Evolutionary conservation across 2,797 vertebrate genomes (phyloP).

Genomic region (Malurus leucopterus): DNA sequence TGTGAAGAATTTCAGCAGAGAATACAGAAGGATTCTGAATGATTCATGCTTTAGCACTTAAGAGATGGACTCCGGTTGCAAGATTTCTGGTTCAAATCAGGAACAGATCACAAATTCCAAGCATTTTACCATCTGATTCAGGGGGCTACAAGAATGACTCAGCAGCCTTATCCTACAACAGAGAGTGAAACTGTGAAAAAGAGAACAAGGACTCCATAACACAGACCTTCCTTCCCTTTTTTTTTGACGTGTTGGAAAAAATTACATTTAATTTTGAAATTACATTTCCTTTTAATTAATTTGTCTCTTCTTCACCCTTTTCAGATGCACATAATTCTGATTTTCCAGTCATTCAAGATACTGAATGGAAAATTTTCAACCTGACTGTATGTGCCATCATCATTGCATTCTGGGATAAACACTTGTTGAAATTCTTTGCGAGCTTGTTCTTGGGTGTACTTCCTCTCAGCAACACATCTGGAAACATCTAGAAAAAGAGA

Average conservation of each 20-base stretch:
- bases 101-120: constrained; percentile 25
- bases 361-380: constrained; percentile 63
- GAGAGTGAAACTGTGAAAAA: neutral
- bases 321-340: neutral
- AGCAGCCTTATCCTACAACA: constrained; percentile 1
- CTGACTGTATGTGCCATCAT: constrained; percentile 95
- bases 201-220: neutral
- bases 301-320: neutral
- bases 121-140: constrained; percentile 23
- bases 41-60: neutral
- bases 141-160: constrained; percentile 6
- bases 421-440: constrained; percentile 93
- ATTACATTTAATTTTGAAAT: neutral
- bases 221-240: neutral
- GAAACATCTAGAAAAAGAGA: constrained; percentile 81
- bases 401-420: constrained; percentile 94
- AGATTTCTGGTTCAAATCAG: neutral
- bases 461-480: constrained; percentile 95
- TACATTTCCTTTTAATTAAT: neutral
- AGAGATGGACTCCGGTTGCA: neutral
- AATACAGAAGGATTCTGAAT: neutral
- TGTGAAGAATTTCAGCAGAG: neutral
- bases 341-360: neutral
- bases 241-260: neutral
- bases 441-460: constrained; percentile 96